Percentiles rank a stretch among this genome's conserved stretches.
Conservation (phyloP, 2,797 vertebrate genomes). For the Uromys caudimaculatus region DNA sequence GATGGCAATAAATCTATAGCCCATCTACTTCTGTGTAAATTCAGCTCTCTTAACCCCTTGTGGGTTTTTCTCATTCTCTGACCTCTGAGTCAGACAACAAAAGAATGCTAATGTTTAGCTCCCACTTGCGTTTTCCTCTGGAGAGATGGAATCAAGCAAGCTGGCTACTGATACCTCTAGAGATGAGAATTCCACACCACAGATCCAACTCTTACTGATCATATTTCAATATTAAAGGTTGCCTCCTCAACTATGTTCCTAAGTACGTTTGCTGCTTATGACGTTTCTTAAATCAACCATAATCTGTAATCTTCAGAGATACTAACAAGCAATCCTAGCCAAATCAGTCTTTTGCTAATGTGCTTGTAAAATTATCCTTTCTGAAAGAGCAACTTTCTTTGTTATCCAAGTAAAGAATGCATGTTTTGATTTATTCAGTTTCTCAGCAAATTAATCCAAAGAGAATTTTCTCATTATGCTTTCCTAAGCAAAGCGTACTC, state of each 20-base stretch:
- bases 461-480: constrained; percentile 76
- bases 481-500: constrained; percentile 72
- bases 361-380: constrained; percentile 37
- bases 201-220: neutral
- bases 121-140: neutral
- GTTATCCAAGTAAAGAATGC: constrained; percentile 64
- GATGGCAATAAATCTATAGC: neutral
- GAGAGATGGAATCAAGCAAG: neutral
- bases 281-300: constrained; percentile 48
- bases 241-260: neutral
- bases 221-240: neutral
- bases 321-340: constrained; percentile 42
- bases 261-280: neutral
- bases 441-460: constrained; percentile 76
- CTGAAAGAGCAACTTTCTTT: constrained; percentile 67
- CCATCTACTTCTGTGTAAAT: neutral
- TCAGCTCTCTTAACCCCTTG: neutral
- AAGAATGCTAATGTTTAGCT: neutral
- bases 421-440: constrained; percentile 70
- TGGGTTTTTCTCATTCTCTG: neutral
- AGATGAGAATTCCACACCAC: neutral
- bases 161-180: neutral
- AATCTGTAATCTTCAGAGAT: constrained; percentile 45
- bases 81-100: neutral
- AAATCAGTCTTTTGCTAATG: constrained; percentile 55